Evolutionary conservation across 2,888 invertebrate genomes (phyloP).

Genomic region (Polietes domitor): DNA sequence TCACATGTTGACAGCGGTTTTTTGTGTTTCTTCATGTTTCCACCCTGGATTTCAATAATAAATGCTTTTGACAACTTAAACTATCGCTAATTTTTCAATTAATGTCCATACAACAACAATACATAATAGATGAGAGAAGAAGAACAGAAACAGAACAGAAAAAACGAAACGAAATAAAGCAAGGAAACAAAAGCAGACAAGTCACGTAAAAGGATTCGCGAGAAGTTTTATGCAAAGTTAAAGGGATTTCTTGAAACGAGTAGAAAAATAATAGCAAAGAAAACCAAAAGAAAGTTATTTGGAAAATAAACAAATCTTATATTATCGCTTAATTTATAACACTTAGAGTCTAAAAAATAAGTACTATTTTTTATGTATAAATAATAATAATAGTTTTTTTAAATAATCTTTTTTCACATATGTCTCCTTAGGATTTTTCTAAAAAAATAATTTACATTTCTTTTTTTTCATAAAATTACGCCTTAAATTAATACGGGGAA

Average conservation of each 20-base stretch:
- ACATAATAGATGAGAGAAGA: conserved; percentile 42
- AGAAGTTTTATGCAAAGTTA: not conserved
- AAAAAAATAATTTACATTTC: conserved; percentile 24
- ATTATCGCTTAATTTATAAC: conserved; percentile 11
- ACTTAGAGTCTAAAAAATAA: conserved; percentile 29
- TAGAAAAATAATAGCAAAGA: conserved; percentile 30
- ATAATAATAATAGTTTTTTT: conserved; percentile 27
- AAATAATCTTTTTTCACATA: not conserved
- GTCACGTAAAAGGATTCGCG: conserved; percentile 70
- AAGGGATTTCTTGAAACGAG: conserved; percentile 1
- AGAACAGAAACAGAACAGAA: conserved; percentile 18
- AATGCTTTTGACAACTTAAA: conserved; percentile 73
- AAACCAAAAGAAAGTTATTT: not conserved
- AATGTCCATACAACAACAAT: conserved; percentile 73
- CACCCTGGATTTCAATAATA: not conserved
- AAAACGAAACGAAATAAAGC: conserved; percentile 27
- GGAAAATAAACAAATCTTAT: conserved; percentile 32
- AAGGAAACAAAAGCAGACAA: conserved; percentile 72
- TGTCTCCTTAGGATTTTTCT: conserved; percentile 5
- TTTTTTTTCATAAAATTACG: conserved; percentile 9
- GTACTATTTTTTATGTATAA: conserved; percentile 20
- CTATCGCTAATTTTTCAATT: conserved; percentile 76
- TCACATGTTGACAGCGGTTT: conserved; percentile 46
- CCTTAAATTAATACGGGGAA: conserved; percentile 9
- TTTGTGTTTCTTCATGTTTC: conserved; percentile 29